phyloP scores from a whole-genome alignment of 2,888 invertebrate species.

The Galerucella nymphaeae region DNA sequence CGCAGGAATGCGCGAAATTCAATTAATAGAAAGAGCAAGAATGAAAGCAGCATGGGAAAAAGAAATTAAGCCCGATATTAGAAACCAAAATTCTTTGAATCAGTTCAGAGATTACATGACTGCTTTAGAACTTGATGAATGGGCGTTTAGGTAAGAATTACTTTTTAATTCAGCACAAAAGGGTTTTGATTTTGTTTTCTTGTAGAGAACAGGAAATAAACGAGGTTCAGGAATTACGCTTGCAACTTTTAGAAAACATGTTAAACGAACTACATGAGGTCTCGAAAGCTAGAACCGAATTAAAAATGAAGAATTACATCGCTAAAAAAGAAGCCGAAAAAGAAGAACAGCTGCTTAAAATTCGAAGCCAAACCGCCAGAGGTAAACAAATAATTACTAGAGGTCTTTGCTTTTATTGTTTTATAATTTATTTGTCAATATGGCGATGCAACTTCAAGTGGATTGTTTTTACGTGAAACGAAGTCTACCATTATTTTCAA shows the following conservation, averaged over 20 bases:
- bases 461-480: too few species aligned
- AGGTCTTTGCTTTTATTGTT: too few species aligned
- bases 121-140: slow-evolving; percentile 85
- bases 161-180: slow-evolving; percentile 3
- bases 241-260: slow-evolving; percentile 76
- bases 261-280: slow-evolving; percentile 69
- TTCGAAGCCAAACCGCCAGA: slow-evolving; percentile 68
- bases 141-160: slow-evolving; percentile 73
- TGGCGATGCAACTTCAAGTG: too few species aligned
- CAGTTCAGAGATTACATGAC: slow-evolving; percentile 74
- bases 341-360: slow-evolving; percentile 68
- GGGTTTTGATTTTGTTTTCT: background rate
- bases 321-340: slow-evolving; percentile 69
- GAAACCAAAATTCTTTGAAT: slow-evolving; percentile 69
- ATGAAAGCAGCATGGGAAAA: slow-evolving; percentile 74
- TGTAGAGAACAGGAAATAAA: slow-evolving; percentile 71
- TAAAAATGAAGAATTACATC: slow-evolving; percentile 68
- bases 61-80: slow-evolving; percentile 68
- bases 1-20: slow-evolving; percentile 71
- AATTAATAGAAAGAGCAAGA: slow-evolving; percentile 76
- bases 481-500: too few species aligned
- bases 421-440: too few species aligned
- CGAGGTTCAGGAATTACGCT: slow-evolving; percentile 75
- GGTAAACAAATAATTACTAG: slow-evolving; percentile 62
- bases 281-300: slow-evolving; percentile 63